Evolutionary conservation across 1,140 invertebrate genomes (phyloP).

Genomic region (Chlorops oryzae): DNA sequence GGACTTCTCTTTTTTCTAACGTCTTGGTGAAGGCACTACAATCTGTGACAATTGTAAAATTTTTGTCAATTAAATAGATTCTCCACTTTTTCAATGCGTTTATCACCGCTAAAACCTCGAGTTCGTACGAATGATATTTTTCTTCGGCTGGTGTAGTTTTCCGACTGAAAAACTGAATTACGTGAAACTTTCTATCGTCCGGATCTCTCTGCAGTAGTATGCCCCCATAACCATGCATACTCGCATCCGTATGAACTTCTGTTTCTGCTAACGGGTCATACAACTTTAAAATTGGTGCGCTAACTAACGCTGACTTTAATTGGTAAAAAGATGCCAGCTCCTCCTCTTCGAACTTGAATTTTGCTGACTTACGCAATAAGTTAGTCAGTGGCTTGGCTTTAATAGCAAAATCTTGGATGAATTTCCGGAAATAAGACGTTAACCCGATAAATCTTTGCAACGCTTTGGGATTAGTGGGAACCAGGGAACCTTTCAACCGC

Average conservation of each 20-base stretch:
- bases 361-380: too few species aligned
- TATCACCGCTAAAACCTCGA: slow-evolving; percentile 20
- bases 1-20: slow-evolving; percentile 13
- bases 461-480: too few species aligned
- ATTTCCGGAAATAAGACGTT: too few species aligned
- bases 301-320: too few species aligned
- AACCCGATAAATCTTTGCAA: too few species aligned
- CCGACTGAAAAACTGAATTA: slow-evolving; percentile 15
- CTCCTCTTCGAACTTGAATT: neutral
- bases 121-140: slow-evolving; percentile 28
- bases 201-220: slow-evolving; percentile 30
- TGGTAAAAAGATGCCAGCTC: neutral
- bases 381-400: too few species aligned
- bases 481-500: too few species aligned
- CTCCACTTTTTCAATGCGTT: slow-evolving; percentile 12
- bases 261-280: slow-evolving; percentile 24
- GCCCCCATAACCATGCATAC: slow-evolving; percentile 27
- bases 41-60: slow-evolving; percentile 15
- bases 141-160: slow-evolving; percentile 19
- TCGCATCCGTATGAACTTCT: slow-evolving; percentile 39
- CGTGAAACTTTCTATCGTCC: neutral
- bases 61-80: slow-evolving; percentile 5
- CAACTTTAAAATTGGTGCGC: slow-evolving; percentile 3
- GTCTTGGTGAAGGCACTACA: slow-evolving; percentile 12
- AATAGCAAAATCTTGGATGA: too few species aligned